phyloP scores from a whole-genome alignment of 2,113 vertebrate genomes.

The Fukomys damarensis region DNA sequence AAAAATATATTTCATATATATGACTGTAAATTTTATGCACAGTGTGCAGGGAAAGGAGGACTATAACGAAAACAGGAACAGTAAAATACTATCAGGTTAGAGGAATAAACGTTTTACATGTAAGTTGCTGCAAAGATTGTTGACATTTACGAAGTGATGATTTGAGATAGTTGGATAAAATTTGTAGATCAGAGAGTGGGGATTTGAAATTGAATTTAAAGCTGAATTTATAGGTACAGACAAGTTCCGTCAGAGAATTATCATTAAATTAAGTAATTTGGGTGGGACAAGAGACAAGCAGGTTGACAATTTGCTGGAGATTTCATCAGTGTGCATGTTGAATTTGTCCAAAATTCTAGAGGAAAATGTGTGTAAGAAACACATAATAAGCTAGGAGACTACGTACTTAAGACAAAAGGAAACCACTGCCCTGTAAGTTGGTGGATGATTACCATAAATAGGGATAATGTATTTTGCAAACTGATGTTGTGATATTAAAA shows the following conservation, averaged over 20 bases:
- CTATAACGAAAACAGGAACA: background rate
- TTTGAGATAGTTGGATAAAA: background rate
- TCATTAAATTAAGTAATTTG: background rate
- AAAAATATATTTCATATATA: background rate
- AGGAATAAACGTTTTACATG: background rate
- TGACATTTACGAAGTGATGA: background rate
- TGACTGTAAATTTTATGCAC: background rate
- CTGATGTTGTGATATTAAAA: background rate
- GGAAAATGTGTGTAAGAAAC: background rate
- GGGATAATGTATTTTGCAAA: background rate
- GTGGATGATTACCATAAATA: too few species aligned
- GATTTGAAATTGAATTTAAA: background rate
- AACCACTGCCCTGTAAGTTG: background rate
- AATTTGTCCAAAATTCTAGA: background rate
- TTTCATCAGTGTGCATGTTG: background rate
- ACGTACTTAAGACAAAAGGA: background rate
- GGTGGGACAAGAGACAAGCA: background rate
- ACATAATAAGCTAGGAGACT: background rate
- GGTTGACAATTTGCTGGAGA: background rate
- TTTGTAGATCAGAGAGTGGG: background rate
- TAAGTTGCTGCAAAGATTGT: background rate
- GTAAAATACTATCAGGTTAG: background rate
- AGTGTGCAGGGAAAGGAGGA: background rate
- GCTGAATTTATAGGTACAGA: background rate
- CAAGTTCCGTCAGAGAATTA: background rate